These are phyloP conservation scores for Tenthredo mesomela DNA, from an alignment of 2,888 invertebrate genomes.

Conservation along the genomic window DNA sequence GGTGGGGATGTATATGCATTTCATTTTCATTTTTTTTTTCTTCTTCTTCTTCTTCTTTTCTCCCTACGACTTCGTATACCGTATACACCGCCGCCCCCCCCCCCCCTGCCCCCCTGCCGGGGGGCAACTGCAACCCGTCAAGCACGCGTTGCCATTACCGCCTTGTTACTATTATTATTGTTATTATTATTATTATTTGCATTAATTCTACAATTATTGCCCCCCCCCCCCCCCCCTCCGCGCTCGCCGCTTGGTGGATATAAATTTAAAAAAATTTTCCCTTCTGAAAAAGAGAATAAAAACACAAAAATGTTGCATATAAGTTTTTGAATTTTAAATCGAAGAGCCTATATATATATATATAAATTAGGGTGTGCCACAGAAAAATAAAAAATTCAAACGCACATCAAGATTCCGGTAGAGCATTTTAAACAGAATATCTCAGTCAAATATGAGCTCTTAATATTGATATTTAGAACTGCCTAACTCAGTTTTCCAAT, in stretches of 20 bases:
- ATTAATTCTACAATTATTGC: too few species aligned
- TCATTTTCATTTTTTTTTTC: not conserved
- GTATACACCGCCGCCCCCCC: not conserved
- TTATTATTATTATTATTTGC: constrained; percentile 13
- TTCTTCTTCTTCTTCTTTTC: not conserved
- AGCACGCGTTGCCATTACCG: constrained; percentile 69
- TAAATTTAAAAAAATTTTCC: too few species aligned
- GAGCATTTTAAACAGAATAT: too few species aligned
- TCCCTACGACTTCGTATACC: not conserved
- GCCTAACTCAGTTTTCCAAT: too few species aligned
- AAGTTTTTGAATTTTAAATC: not conserved
- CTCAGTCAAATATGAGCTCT: too few species aligned
- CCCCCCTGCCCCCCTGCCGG: not conserved
- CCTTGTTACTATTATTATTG: not conserved
- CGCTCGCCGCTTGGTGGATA: too few species aligned
- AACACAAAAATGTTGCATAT: not conserved
- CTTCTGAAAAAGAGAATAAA: not conserved
- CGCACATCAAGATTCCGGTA: too few species aligned
- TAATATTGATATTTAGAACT: too few species aligned
- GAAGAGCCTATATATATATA: not conserved
- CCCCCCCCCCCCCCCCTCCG: too few species aligned
- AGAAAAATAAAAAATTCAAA: too few species aligned
- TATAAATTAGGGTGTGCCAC: too few species aligned
- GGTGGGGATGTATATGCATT: not conserved
- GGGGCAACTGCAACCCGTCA: constrained; percentile 12